Base-by-base conservation (phyloP, 2,888 invertebrate species). In the Ischnus inquisitorius region DNA sequence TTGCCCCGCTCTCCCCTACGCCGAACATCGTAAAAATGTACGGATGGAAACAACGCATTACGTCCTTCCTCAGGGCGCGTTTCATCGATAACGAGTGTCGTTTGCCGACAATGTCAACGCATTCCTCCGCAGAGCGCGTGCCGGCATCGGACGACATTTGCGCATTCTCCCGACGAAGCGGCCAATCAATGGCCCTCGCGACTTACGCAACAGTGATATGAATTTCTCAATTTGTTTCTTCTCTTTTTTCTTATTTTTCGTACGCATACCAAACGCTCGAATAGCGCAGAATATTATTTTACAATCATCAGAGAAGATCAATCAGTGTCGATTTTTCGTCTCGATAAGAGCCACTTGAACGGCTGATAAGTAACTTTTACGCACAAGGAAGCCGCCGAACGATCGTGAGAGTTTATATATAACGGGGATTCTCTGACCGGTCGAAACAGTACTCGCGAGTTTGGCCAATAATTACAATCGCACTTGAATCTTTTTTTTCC, bases 351-450 rank as follows among this genome's bases (percentile, higher is more conserved):
- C 25, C 22, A 5, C 16, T 34, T 64, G 14, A 14, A 14, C 41
- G 64, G 3, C 34, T 34, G 75, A 75, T 75, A 75, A 75, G 48
- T 12, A 39, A 34, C 19, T 43, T 60, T 28, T 5, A 60, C n/a
- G 60, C 60, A 34, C 74, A 28, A 12, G n/a, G 4, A 46, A 41
- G 10, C 46, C 43, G 19, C 34, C 34, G 19, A 4, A 43, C 34
- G 48, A 48, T 48, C 46, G 43, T 48, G 46, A n/a, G 4, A 12
- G 34, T 10, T 62, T 34, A 34, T 74, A 74, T 74, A 74, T 64
- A 74, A 74, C 43, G 62, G 22, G 64, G 19, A 28, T 48, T 74
- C 48, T 48, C 34, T 14, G 14, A 14, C n/a, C 16, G 25, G 19
- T 22, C n/a, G 48, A 3, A 4, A 51, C 57, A 75, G 48, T 75